These are phyloP conservation scores for Epinotia ramella DNA, from an alignment of 2,888 invertebrate species.

Conservation along the genomic window DNA sequence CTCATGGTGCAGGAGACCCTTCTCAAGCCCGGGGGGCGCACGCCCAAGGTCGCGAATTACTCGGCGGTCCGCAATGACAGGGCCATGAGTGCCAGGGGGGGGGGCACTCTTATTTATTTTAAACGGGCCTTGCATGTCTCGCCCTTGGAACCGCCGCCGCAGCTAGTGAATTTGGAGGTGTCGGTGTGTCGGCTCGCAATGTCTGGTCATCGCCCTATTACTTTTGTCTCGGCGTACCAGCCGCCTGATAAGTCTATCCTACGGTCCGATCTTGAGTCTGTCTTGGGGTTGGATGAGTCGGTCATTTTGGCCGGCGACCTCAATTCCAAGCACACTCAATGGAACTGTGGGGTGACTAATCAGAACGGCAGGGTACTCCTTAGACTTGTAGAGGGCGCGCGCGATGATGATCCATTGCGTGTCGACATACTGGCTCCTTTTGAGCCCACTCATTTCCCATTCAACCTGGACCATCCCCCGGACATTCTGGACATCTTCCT, in stretches of 20 bases:
- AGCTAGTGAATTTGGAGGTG: not conserved
- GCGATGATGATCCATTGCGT: not conserved
- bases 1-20: no score
- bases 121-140: no score
- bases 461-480: no score
- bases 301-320: slow-evolving; percentile 20
- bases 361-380: no score
- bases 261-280: not conserved
- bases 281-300: not conserved
- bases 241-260: not conserved
- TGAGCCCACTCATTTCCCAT: not conserved
- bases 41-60: no score
- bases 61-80: no score
- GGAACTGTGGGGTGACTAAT: no score
- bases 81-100: no score
- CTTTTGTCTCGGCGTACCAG: not conserved
- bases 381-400: no score
- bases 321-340: not conserved
- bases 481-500: not conserved
- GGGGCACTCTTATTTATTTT: no score
- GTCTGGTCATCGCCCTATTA: not conserved
- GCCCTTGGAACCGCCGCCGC: no score
- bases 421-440: not conserved
- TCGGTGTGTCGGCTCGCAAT: not conserved
- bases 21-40: no score